Evolutionary conservation across 2,113 vertebrate species (phyloP).

Genomic region (Archilochus colubris): DNA sequence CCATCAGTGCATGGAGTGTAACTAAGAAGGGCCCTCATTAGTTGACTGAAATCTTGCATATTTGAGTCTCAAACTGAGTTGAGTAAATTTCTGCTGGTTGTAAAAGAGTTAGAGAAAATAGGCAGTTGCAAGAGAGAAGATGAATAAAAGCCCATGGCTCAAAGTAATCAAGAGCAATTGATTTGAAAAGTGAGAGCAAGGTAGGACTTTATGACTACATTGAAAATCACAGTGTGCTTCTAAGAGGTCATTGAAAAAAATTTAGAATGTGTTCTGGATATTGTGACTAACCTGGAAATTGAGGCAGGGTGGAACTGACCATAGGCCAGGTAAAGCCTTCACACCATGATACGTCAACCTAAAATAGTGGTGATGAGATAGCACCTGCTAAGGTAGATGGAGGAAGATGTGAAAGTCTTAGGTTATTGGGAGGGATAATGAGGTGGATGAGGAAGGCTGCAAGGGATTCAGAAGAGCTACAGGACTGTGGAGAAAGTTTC

Average conservation of each 20-base stretch:
- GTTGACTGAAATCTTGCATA: background rate
- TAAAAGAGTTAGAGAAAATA: background rate
- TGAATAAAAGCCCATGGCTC: background rate
- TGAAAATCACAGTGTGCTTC: background rate
- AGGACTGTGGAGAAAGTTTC: background rate
- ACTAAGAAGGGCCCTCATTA: background rate
- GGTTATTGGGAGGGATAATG: background rate
- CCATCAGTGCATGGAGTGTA: background rate
- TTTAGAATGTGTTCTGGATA: background rate
- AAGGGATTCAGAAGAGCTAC: background rate
- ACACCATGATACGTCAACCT: background rate
- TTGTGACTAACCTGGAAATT: background rate
- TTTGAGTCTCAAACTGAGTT: background rate
- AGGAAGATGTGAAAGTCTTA: background rate
- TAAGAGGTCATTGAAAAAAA: background rate
- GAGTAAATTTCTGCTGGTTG: background rate
- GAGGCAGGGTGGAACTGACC: background rate
- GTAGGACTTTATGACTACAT: background rate
- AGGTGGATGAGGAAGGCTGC: background rate
- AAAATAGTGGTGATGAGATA: background rate
- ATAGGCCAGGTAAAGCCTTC: background rate
- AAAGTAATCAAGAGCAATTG: conserved; percentile 6
- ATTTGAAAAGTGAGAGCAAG: background rate
- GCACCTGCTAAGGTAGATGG: background rate
- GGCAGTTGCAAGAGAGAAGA: background rate